phyloP scores from a whole-genome alignment of 2,888 invertebrate species.

The Lasioglossum pauxillum region DNA sequence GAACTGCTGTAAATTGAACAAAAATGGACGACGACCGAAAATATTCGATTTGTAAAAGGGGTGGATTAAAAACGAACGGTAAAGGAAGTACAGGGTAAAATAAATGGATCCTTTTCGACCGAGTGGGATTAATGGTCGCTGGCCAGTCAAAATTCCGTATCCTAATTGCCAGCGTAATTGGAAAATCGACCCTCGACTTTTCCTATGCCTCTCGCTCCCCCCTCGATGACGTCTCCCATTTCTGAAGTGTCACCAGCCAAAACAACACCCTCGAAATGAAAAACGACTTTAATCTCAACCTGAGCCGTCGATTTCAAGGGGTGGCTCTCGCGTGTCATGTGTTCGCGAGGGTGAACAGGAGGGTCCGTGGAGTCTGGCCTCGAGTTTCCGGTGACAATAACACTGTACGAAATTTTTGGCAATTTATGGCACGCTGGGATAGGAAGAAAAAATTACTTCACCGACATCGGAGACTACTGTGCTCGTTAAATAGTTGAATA shows the following conservation, averaged over 20 bases:
- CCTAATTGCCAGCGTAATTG: slow-evolving; percentile 56
- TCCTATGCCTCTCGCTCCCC: background rate
- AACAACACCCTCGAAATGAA: slow-evolving; percentile 65
- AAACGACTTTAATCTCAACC: slow-evolving; percentile 72
- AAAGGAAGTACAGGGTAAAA: background rate
- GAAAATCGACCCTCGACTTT: slow-evolving; percentile 52
- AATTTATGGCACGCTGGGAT: slow-evolving; percentile 24
- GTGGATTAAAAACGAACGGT: background rate
- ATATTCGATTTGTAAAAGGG: background rate
- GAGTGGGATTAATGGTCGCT: slow-evolving; percentile 34
- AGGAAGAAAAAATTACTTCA: slow-evolving; percentile 9
- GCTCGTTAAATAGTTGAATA: background rate
- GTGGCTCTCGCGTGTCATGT: slow-evolving; percentile 61
- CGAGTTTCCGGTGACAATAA: slow-evolving; percentile 44
- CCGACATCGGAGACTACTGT: background rate
- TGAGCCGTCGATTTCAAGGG: slow-evolving; percentile 59
- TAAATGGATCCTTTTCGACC: background rate
- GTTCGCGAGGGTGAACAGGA: slow-evolving; percentile 47
- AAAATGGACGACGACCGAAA: background rate
- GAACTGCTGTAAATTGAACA: background rate
- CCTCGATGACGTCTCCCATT: slow-evolving; percentile 43
- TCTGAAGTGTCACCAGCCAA: slow-evolving; percentile 61
- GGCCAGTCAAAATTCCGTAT: slow-evolving; percentile 16
- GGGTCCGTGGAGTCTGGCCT: slow-evolving; percentile 30
- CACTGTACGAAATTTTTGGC: slow-evolving; percentile 39